Conservation (phyloP, 2,113 vertebrate genomes). For the Progne subis region DNA sequence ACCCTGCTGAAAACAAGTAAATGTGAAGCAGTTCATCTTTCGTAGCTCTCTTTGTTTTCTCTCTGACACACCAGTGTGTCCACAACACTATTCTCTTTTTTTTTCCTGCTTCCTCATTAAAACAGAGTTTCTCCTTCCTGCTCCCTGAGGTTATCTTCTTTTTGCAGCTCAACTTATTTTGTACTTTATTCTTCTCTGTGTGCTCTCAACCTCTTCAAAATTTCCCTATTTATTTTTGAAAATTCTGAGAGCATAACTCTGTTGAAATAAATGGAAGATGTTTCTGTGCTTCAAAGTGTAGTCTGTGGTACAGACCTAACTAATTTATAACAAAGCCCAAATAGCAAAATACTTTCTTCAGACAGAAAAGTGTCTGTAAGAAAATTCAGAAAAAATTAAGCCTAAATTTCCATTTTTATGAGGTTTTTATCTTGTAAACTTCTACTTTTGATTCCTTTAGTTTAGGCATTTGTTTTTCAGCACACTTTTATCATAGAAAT, state of each 20-base stretch:
- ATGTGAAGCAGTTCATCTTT: background rate
- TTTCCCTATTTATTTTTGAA: slow-evolving; percentile 20
- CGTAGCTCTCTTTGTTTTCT: background rate
- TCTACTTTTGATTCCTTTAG: background rate
- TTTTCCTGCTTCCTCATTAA: background rate
- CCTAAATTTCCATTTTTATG: background rate
- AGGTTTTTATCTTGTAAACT: background rate
- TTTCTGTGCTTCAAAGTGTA: background rate
- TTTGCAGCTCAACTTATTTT: slow-evolving; percentile 1
- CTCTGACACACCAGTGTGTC: background rate
- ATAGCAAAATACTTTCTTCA: background rate
- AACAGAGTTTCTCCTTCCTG: background rate
- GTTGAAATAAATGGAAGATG: slow-evolving; percentile 28
- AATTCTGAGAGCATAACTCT: background rate
- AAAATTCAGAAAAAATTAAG: slow-evolving; percentile 1
- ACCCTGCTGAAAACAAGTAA: background rate
- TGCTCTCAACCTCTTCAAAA: slow-evolving; percentile 8
- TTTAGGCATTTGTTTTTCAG: background rate
- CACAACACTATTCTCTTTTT: background rate
- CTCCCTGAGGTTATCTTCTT: slow-evolving; percentile 1
- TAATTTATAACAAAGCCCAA: background rate
- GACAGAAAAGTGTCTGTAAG: background rate
- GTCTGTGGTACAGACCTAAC: background rate
- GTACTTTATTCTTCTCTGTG: background rate
- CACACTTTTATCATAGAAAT: background rate